Evolutionary conservation across 2,888 invertebrate species (phyloP), one percentile per base, ranked within the genome.

Genomic region (Abscondita cerata): DNA sequence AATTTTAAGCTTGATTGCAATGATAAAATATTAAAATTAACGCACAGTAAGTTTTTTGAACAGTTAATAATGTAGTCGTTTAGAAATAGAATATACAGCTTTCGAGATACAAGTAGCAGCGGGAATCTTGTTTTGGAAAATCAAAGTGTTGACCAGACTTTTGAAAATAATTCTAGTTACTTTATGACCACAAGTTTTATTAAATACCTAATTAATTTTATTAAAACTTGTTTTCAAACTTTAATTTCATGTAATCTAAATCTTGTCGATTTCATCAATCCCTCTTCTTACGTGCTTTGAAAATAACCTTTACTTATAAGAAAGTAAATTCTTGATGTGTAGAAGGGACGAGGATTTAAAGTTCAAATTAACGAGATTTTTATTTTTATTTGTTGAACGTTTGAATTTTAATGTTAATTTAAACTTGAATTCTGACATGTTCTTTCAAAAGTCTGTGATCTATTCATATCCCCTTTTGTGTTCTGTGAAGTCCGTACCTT

Each of bases 381-480:
- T 31, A 16, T 48, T 57, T 57, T 64, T 38, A 19, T 48, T 57
- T 57, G 41, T 20, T 40, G 19, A 46, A 20, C 36, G 48, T 60
- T 46, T 33, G 53, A 54, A 58, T 58, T 57, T 59, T 47, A 66
- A 68, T 70, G 67, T 69, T 70, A 69, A 68, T 68, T 70, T 70
- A 68, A 70, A 68, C 69, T 66, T 63, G n/a, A n/a, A 62, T 63
- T 52, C 66, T 13, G 41, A 59, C 63, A 59, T 64, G 63, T 56
- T 65, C 60, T 65, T 65, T 59, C 59, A 20, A 41, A 63, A 62
- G 61, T 15, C 58, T 47, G 52, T 47, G 48, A 55, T 62, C 64
- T 62, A 68, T 70, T 68, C 64, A 66, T 59, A 63, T 52, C 62
- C 70, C 64, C 69, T 64, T 70, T 68, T 70, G 68, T 68, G 44